phyloP scores from a whole-genome alignment of 2,113 vertebrate species.

The Mastomys coucha region DNA sequence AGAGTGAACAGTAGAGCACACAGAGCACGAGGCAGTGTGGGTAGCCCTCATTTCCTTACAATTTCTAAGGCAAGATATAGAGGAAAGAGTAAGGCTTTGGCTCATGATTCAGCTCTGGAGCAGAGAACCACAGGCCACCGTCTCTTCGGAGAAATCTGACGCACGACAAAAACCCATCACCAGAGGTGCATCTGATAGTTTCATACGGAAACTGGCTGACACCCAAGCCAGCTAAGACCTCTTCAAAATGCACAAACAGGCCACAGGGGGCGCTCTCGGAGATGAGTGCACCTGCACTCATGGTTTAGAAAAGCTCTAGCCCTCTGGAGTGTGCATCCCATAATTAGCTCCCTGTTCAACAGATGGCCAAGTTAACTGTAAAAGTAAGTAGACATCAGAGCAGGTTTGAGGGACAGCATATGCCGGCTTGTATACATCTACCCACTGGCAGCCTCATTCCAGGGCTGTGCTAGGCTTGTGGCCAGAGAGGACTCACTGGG shows the following conservation, averaged over 20 bases:
- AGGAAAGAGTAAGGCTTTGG: not conserved
- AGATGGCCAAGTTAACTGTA: not conserved
- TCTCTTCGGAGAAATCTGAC: not conserved
- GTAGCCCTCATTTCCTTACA: not conserved
- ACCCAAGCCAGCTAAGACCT: not conserved
- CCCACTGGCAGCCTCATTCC: not conserved
- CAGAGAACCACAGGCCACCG: not conserved
- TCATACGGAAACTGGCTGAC: no score
- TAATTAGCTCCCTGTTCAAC: not conserved
- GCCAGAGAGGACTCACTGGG: not conserved
- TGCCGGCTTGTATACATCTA: not conserved
- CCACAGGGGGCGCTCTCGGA: not conserved
- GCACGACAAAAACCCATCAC: not conserved
- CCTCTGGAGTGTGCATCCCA: not conserved
- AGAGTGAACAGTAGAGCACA: not conserved
- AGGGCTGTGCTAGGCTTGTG: not conserved
- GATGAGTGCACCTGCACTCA: not conserved
- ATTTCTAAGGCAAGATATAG: not conserved
- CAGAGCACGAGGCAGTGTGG: not conserved
- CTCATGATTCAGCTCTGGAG: not conserved
- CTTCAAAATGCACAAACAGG: not conserved
- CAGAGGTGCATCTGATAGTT: not conserved
- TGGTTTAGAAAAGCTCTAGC: not conserved
- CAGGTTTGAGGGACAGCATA: not conserved
- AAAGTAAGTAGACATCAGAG: not conserved